Conservation (phyloP, 2,113 vertebrate genomes). For the Phycodurus eques region DNA sequence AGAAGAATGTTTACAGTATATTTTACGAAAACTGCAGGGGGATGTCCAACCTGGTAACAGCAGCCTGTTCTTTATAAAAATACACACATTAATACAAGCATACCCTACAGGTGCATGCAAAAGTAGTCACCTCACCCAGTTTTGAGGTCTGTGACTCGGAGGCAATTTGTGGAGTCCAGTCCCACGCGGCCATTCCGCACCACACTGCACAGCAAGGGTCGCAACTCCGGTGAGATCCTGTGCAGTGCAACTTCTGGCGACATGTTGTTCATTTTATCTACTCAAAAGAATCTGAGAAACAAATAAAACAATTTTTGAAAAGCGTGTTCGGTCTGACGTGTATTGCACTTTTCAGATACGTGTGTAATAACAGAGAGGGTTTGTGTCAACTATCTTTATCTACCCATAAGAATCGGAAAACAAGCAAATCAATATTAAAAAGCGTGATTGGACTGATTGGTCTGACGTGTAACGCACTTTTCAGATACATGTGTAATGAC, state of each 20-base stretch:
- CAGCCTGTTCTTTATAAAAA: background rate
- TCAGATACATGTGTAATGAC: background rate
- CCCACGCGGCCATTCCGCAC: conserved; percentile 94
- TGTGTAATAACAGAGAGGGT: background rate
- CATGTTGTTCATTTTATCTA: conserved; percentile 76
- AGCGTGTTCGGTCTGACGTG: background rate
- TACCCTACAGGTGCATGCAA: no score
- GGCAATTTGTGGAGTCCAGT: conserved; percentile 91
- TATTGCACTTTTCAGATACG: background rate
- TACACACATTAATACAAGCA: background rate
- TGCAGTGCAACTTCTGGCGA: conserved; percentile 93
- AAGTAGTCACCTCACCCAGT: conserved; percentile 83
- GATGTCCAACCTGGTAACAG: background rate
- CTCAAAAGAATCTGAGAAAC: conserved; percentile 21
- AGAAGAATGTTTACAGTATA: background rate
- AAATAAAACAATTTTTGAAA: no score
- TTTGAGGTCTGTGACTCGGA: conserved; percentile 96
- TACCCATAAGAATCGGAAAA: conserved; percentile 24
- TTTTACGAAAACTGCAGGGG: background rate
- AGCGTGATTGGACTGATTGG: background rate
- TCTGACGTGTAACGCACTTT: background rate
- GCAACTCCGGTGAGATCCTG: conserved; percentile 88
- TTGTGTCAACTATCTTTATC: conserved; percentile 14
- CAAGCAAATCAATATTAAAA: no score
- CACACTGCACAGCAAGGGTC: conserved; percentile 89